Evolutionary conservation across 2,888 invertebrate species (phyloP).

Genomic region (Drosophila prolongata): DNA sequence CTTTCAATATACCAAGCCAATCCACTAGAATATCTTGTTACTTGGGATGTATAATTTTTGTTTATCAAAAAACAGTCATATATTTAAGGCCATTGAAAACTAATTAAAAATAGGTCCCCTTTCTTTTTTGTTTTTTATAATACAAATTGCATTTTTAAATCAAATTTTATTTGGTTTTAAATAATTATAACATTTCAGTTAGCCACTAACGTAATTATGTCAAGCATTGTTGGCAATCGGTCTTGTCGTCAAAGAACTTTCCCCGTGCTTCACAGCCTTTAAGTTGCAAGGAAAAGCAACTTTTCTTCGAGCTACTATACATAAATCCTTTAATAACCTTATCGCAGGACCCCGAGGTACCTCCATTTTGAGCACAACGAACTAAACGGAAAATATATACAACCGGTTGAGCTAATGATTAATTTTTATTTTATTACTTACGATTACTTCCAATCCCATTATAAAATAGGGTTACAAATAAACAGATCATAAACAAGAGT

Average conservation of each 20-base stretch:
- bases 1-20: conserved; percentile 10
- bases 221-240: not conserved
- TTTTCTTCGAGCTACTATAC: not conserved
- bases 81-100: too few relatives aligned
- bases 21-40: not conserved
- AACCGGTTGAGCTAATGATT: not conserved
- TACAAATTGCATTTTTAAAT: too few relatives aligned
- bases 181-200: too few relatives aligned
- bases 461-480: not conserved
- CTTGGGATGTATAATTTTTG: too few relatives aligned
- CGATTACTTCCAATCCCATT: not conserved
- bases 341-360: not conserved
- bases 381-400: not conserved
- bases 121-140: too few relatives aligned
- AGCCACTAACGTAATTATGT: too few relatives aligned
- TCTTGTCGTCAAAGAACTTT: not conserved
- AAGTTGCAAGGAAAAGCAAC: not conserved
- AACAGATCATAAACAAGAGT: not conserved
- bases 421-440: not conserved
- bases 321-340: not conserved
- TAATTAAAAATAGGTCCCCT: too few relatives aligned
- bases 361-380: not conserved
- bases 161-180: too few relatives aligned
- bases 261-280: not conserved
- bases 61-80: too few relatives aligned